Evolutionary conservation across 2,797 vertebrate genomes (phyloP).

Genomic region (Coregonus sp.): DNA sequence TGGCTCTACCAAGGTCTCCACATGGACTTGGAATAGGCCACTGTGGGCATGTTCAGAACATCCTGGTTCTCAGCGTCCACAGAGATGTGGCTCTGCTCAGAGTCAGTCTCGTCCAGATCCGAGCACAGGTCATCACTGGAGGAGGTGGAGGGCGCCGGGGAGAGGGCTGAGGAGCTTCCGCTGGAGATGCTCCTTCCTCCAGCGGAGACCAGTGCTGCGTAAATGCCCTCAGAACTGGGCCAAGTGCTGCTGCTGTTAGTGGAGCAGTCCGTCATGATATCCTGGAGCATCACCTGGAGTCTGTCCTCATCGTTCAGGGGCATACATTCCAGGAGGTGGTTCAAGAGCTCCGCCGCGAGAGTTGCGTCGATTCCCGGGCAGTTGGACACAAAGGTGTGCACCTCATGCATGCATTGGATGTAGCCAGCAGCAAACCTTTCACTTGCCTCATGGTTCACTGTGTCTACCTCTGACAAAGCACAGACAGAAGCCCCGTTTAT

Average conservation of each 20-base stretch:
- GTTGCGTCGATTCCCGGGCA: slow-evolving; percentile 90
- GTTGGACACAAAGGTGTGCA: slow-evolving; percentile 92
- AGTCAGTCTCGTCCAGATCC: slow-evolving; percentile 73
- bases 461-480: slow-evolving; percentile 75
- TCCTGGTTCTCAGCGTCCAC: slow-evolving; percentile 66
- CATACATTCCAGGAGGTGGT: slow-evolving; percentile 94
- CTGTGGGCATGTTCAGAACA: slow-evolving; percentile 45
- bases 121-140: slow-evolving; percentile 73
- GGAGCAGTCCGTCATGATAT: slow-evolving; percentile 62
- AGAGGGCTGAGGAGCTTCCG: slow-evolving; percentile 39
- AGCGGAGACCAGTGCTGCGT: slow-evolving; percentile 47
- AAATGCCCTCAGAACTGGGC: slow-evolving; percentile 52
- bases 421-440: slow-evolving; percentile 95
- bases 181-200: slow-evolving; percentile 35
- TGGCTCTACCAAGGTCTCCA: slow-evolving; percentile 74
- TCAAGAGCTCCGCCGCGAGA: slow-evolving; percentile 86
- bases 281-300: slow-evolving; percentile 76
- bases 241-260: slow-evolving; percentile 49
- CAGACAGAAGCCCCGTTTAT: background rate
- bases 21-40: slow-evolving; percentile 70
- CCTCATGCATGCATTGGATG: slow-evolving; percentile 98
- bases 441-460: slow-evolving; percentile 83
- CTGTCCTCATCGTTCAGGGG: slow-evolving; percentile 82
- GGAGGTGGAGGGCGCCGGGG: slow-evolving; percentile 59
- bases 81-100: slow-evolving; percentile 68